Percentiles rank a stretch among this genome's conserved stretches.
Evolutionary conservation across 2,797 vertebrate species (phyloP).

Genomic region (Sitta carolinensis): DNA sequence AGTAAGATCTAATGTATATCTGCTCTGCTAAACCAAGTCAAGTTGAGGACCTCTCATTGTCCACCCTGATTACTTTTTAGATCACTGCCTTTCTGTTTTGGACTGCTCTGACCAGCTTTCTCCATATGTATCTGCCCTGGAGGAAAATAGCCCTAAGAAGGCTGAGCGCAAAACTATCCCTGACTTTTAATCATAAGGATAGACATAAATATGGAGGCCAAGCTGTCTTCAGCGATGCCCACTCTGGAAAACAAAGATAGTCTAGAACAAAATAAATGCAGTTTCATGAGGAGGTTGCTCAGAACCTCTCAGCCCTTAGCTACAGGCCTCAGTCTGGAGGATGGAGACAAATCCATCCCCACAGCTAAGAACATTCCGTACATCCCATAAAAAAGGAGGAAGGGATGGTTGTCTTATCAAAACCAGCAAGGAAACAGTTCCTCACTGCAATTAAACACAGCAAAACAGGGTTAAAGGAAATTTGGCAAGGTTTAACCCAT

Average conservation of each 20-base stretch:
- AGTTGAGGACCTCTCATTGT: not conserved
- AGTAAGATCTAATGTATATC: not conserved
- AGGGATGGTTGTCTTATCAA: not conserved
- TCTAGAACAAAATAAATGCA: not conserved
- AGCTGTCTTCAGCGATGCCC: rapidly evolving
- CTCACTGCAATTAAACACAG: not conserved
- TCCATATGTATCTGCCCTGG: not conserved
- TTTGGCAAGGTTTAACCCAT: not conserved
- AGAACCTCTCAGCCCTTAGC: not conserved
- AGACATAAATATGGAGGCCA: not conserved
- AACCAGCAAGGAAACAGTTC: not conserved
- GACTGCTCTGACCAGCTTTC: not conserved
- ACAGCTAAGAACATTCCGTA: not conserved
- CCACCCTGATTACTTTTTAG: not conserved
- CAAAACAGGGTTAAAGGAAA: not conserved
- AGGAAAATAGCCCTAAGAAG: not conserved
- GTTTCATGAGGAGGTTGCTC: not conserved
- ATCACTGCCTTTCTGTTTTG: not conserved
- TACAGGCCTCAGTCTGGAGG: not conserved
- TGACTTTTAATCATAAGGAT: not conserved
- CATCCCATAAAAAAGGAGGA: not conserved
- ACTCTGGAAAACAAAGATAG: not conserved
- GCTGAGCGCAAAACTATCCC: not conserved
- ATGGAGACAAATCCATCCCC: not conserved
- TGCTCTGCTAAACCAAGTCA: not conserved